These are phyloP conservation scores for Acanthurus leucopareius DNA, from an alignment of 2,797 vertebrate species.

Conservation along the genomic window DNA sequence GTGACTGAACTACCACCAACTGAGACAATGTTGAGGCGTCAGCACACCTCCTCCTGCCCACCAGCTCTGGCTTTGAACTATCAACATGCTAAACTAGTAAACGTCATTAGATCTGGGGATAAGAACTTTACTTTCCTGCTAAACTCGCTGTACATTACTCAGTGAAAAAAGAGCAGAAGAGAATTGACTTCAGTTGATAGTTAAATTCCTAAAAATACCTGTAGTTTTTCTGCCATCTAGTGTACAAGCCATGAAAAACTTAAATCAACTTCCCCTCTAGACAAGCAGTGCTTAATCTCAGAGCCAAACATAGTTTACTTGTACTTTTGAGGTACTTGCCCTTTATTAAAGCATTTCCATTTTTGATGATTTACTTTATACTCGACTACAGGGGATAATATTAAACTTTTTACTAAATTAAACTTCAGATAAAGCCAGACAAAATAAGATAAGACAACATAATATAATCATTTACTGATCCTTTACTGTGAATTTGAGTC, in stretches of 20 bases:
- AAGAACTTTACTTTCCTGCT: not conserved
- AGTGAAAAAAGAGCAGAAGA: not conserved
- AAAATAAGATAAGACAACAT: too few species aligned
- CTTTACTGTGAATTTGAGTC: too few species aligned
- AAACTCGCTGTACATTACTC: not conserved
- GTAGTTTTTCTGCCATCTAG: constrained; percentile 53
- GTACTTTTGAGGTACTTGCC: not conserved
- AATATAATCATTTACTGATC: too few species aligned
- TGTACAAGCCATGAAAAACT: constrained; percentile 18
- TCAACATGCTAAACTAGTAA: constrained; percentile 28
- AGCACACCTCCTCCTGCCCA: constrained; percentile 37
- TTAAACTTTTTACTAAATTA: too few species aligned
- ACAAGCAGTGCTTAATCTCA: not conserved
- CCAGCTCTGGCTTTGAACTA: constrained; percentile 37
- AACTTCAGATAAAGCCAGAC: too few species aligned
- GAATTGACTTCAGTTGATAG: not conserved
- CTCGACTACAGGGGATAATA: not conserved
- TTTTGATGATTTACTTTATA: not conserved
- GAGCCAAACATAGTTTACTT: not conserved
- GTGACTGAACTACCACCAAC: constrained; percentile 32
- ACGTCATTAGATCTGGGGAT: constrained; percentile 20
- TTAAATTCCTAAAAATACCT: not conserved
- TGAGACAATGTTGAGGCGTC: constrained; percentile 49
- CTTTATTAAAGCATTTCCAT: not conserved
- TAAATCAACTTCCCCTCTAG: not conserved